phyloP scores from a whole-genome alignment of 1,140 invertebrate genomes.

The Radopholus similis region DNA sequence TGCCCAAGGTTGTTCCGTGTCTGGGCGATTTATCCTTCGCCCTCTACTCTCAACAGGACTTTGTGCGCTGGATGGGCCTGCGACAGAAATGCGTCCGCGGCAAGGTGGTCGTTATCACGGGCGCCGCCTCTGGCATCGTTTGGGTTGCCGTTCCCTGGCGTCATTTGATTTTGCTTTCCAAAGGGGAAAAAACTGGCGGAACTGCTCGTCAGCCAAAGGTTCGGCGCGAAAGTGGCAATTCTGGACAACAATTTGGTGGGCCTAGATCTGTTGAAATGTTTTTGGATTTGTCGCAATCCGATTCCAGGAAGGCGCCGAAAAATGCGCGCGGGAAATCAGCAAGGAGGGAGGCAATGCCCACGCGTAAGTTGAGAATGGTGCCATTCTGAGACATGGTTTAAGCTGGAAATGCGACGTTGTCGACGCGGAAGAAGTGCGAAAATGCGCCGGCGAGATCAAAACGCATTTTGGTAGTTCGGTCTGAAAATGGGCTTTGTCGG shows the following conservation, averaged over 20 bases:
- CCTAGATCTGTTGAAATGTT: not conserved
- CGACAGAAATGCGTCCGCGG: conserved; percentile 35
- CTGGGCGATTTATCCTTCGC: too few species aligned
- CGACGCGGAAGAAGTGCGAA: conserved; percentile 25
- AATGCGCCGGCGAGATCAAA: conserved; percentile 24
- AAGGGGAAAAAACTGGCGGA: not conserved
- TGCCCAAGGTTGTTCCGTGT: too few species aligned
- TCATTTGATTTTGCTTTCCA: not conserved
- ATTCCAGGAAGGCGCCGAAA: conserved; percentile 22
- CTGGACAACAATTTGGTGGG: conserved; percentile 1
- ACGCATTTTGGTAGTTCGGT: conserved; percentile 36
- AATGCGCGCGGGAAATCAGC: conserved; percentile 21
- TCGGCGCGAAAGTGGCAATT: not conserved
- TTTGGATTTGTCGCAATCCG: not conserved
- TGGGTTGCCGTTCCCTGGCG: not conserved
- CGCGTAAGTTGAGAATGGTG: too few species aligned
- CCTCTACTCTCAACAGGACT: too few species aligned
- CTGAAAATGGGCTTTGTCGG: not conserved
- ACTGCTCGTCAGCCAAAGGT: not conserved
- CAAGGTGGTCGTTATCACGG: conserved; percentile 45
- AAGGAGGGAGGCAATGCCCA: conserved; percentile 20
- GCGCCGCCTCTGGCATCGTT: conserved; percentile 37
- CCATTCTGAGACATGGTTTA: too few species aligned
- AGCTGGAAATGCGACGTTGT: conserved; percentile 42
- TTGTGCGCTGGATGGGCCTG: conserved; percentile 16